Base-by-base conservation (phyloP, 2,888 invertebrate genomes). In the Dorcus hopei region DNA sequence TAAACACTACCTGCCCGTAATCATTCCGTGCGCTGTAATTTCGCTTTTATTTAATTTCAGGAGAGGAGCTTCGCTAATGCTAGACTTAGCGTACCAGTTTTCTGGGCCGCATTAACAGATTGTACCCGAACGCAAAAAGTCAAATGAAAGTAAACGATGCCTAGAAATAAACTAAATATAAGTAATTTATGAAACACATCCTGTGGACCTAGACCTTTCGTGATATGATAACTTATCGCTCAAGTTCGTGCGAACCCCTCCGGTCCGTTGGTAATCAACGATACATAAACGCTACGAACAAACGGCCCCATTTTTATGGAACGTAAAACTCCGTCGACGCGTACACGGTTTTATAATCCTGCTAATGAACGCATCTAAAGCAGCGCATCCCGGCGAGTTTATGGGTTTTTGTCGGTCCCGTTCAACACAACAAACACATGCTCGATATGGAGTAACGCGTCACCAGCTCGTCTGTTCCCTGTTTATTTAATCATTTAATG, bases 1-100 rank as follows among this genome's bases (percentile, higher is more conserved):
- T 74, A 72, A 74, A 74, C 72, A 71, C 72, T 71, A 70, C 72
- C 72, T 72, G 70, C 65, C 69, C 57, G 68, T 70, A 69, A 70
- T 70, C 65, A 68, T 69, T 68, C 58, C 62, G 60, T 55, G 66
- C 64, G 62, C 67, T 65, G 61, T 63, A 67, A 68, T 69, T 69
- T 69, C 61, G 63, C 69, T 65, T 69, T 67, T 68, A 66, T 68
- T 69, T 67, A 69, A 67, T 67, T 66, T 68, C 61, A 66, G 54
- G 54, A 54, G 26, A 6, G 26, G 26, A 33, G 26, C 26, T 33
- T 33, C 6, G 26, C 26, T 33, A 33, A 33, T 33, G 26, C 26
- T 33, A 33, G 26, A 33, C 26, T 33, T 33, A 33, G 26, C 26
- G 26, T 6, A 33, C 26, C 6, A 33, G 26, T 7, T 33, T 33